Conservation (phyloP, 2,113 vertebrate species). For the Nycticorax nycticorax region DNA sequence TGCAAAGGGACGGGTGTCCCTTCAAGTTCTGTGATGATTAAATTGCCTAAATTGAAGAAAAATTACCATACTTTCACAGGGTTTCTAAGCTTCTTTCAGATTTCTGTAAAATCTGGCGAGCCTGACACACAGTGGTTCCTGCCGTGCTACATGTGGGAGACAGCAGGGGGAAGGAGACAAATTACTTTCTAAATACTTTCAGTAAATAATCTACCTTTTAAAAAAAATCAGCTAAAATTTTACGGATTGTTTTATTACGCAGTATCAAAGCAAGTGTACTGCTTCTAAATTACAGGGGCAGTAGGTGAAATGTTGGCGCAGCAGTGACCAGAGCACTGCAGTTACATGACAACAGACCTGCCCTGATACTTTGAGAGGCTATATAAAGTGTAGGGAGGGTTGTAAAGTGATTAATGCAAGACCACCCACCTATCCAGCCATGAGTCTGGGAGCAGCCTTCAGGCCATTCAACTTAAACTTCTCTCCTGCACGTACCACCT, state of each 20-base stretch:
- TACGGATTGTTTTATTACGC: neutral
- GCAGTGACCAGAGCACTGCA: neutral
- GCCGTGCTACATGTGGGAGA: neutral
- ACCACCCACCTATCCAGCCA: neutral
- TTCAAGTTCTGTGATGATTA: conserved; percentile 15
- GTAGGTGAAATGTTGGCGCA: neutral
- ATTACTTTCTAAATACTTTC: neutral
- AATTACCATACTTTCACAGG: conserved; percentile 4
- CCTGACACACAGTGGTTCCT: neutral
- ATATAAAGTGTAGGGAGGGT: neutral
- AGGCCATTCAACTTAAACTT: neutral
- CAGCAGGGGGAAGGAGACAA: neutral
- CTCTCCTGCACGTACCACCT: neutral
- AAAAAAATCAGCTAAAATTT: neutral
- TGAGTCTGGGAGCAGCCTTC: neutral
- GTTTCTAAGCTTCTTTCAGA: neutral
- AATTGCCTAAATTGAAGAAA: conserved; percentile 19
- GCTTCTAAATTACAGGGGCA: neutral
- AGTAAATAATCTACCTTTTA: neutral
- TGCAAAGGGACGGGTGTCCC: neutral
- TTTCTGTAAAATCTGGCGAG: neutral
- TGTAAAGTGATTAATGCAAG: neutral
- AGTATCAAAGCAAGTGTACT: neutral
- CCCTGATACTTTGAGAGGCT: neutral
- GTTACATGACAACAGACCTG: neutral